Base-by-base conservation (phyloP, 23 tunicate genomes). In the Aplidium turbinatum region DNA sequence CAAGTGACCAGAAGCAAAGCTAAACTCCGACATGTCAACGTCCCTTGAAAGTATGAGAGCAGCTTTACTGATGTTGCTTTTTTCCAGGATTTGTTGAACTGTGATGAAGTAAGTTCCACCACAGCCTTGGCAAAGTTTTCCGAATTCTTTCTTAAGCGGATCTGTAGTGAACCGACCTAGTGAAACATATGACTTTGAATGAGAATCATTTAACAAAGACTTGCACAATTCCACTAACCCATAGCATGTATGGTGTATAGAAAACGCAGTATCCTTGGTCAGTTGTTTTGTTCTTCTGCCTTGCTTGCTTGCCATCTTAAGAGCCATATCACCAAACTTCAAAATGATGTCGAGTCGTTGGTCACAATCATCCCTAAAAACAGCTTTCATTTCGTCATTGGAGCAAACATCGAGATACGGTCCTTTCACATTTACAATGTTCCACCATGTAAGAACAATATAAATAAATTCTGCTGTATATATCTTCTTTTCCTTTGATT, bases 221-320 rank as follows among this genome's bases (percentile, higher is more conserved):
- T 27, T 26, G n/a, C 67, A 60, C 30, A 60, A 38, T 29, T 23
- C 35, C 6, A 60, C 67, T 29, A 60, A 28, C 3, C 36, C 67
- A 60, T 60, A 60, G 67, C 67, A 60, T 27, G 67, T 60, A 3
- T 60, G 38, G 38, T 26, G 67, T 4, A 60, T 60, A 5, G 67
- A 11, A 26, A 29, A 26, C 9, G 35, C 67, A 27, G 67, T 29
- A 29, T 60, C 67, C 31, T 29, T 60, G 18, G 36, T 29, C 9
- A 60, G 38, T 29, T 60, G 67, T 6, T 60, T 60, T 4, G 31
- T 30, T 27, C 38, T 11, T 19, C 67, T 4, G 4, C 35, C 67
- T 30, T 27, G 67, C 36, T 28, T 28, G 35, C 35, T 38, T 11
- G 67, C 35, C 67, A 60, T 60, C 31, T 29, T 29, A 4, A 60